phyloP scores from a whole-genome alignment of 2,113 vertebrate species.

The Chaenogobius annularis region DNA sequence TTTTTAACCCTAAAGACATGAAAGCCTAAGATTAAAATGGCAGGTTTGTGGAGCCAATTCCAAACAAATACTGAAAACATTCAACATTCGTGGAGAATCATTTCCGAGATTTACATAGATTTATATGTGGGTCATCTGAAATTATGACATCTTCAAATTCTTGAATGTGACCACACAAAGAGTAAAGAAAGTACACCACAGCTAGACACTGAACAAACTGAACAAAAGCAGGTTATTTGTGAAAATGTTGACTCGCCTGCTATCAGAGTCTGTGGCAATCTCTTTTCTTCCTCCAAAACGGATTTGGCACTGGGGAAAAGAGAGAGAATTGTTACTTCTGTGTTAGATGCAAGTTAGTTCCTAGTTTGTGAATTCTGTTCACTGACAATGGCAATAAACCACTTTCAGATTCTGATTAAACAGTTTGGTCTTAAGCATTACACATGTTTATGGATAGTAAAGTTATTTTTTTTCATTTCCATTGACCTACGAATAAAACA shows the following conservation, averaged over 20 bases:
- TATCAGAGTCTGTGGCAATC: slow-evolving; percentile 97
- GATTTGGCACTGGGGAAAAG: slow-evolving; percentile 89
- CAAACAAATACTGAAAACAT: no score
- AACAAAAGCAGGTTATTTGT: background rate
- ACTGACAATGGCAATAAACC: no score
- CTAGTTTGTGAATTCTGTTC: no score
- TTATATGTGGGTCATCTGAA: no score
- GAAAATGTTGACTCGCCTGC: slow-evolving; percentile 83
- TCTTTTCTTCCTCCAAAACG: slow-evolving; percentile 98
- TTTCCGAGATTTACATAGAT: no score
- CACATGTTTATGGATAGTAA: background rate
- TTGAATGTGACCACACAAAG: background rate
- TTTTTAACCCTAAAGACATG: no score
- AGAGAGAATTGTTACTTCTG: slow-evolving; percentile 27
- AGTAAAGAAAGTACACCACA: slow-evolving; percentile 2
- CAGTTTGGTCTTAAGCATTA: background rate
- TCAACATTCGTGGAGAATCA: no score
- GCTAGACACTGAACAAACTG: background rate
- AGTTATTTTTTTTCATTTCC: background rate
- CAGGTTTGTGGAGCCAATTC: no score
- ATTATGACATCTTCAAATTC: no score
- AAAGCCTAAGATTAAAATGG: no score
- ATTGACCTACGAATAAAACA: no score
- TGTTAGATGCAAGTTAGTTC: background rate
- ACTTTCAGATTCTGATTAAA: background rate